A percentile compares a stretch with the other conserved stretches of the same genome.
These are phyloP conservation scores for Cygnus olor DNA, from an alignment of 2,797 vertebrate species.

Conservation along the genomic window DNA sequence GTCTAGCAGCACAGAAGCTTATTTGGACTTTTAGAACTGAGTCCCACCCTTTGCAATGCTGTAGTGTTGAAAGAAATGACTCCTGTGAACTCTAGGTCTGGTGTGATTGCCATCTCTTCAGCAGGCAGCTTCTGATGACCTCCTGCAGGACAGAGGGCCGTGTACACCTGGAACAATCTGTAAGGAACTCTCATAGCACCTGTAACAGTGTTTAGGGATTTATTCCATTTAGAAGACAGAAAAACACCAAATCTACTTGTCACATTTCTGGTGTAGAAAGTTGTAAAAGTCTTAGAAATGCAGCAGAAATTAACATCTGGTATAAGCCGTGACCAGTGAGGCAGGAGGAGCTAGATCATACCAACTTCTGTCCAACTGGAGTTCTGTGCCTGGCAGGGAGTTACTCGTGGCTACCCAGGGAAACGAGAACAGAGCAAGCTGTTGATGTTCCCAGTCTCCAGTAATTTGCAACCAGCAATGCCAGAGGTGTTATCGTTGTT, in stretches of 20 bases:
- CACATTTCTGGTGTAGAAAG: background rate
- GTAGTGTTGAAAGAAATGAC: background rate
- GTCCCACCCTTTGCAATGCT: background rate
- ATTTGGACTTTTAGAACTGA: too few relatives aligned
- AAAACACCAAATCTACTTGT: background rate
- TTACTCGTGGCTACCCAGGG: background rate
- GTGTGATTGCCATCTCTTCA: background rate
- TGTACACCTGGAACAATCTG: rapidly evolving
- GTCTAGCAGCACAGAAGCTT: background rate
- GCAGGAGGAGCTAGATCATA: background rate
- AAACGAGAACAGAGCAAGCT: background rate
- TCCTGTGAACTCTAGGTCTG: background rate
- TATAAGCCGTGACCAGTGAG: background rate
- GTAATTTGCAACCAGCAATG: background rate
- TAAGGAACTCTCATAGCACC: background rate
- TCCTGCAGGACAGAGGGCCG: background rate
- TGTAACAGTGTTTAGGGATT: background rate
- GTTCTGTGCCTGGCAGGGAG: background rate
- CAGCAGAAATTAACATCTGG: background rate
- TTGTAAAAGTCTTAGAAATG: background rate
- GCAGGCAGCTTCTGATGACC: background rate
- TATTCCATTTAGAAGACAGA: background rate
- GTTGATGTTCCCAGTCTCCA: background rate
- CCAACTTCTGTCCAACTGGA: background rate
- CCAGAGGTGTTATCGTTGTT: background rate